phyloP scores from a whole-genome alignment of 2,888 invertebrate genomes.

The Petrolisthes cinctipes region DNA sequence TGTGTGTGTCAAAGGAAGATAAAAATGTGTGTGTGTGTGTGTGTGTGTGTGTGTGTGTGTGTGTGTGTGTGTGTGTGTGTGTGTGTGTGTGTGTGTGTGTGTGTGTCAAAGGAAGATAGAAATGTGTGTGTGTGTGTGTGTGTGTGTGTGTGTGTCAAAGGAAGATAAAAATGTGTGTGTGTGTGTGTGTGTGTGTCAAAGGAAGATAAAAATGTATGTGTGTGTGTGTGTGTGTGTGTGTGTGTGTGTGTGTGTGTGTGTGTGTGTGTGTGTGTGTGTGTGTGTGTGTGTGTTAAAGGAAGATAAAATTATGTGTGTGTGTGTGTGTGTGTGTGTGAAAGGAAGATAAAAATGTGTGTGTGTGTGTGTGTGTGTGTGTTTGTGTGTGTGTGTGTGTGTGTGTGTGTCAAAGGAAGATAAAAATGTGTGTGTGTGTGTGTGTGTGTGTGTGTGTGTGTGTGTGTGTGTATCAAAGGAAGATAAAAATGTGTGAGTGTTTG shows the following conservation, averaged over 20 bases:
- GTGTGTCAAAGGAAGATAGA: slow-evolving; percentile 12
- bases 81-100: slow-evolving; percentile 24
- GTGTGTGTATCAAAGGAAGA: not conserved
- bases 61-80: not conserved
- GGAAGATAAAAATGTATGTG: not conserved
- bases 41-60: not conserved
- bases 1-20: not conserved
- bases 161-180: too few relatives aligned
- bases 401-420: not conserved
- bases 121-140: slow-evolving; percentile 15
- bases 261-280: too few relatives aligned
- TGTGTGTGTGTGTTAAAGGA: too few relatives aligned
- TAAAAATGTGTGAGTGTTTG: not conserved
- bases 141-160: not conserved
- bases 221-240: too few relatives aligned
- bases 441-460: not conserved
- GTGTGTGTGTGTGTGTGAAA: too few relatives aligned
- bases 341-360: too few relatives aligned
- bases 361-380: not conserved
- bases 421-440: not conserved
- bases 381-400: not conserved
- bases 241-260: too few relatives aligned
- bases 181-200: not conserved
- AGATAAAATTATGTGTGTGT: too few relatives aligned
- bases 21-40: not conserved